Conservation (phyloP, 2,888 invertebrate species). For the Antitype chi region DNA sequence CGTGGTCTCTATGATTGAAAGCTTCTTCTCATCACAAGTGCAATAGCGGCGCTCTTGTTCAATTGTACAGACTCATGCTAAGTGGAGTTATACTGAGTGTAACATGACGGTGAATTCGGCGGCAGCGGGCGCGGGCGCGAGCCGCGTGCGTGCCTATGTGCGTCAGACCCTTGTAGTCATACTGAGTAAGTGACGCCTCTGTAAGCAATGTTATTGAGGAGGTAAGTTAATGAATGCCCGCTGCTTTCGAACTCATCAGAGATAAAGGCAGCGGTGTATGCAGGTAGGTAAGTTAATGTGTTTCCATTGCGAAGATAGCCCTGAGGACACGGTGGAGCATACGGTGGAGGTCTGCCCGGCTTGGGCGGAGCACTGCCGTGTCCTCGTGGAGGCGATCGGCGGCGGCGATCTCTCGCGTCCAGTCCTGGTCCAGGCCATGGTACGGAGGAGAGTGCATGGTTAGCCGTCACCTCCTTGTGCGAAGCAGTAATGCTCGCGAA, state of each 20-base stretch:
- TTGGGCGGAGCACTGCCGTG: no score
- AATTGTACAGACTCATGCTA: not conserved
- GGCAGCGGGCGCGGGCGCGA: not conserved
- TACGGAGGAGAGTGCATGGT: no score
- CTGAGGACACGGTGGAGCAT: no score
- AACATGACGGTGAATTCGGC: conserved; percentile 37
- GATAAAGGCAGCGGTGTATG: not conserved
- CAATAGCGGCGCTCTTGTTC: not conserved
- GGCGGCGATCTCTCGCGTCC: no score
- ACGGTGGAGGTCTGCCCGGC: no score
- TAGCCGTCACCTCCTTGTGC: no score
- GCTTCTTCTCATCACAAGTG: not conserved
- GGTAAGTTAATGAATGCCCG: not conserved
- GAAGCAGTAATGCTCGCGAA: no score
- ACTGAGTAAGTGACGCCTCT: conserved; percentile 41
- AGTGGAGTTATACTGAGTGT: not conserved
- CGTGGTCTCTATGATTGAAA: not conserved
- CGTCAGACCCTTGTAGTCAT: conserved; percentile 44
- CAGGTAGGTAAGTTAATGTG: not conserved
- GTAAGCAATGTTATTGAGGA: not conserved
- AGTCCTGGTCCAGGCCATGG: no score
- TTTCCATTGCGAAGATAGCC: no score
- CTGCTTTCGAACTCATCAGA: not conserved
- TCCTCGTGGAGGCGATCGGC: no score
- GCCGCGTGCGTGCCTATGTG: conserved; percentile 27